Conservation (phyloP, 2,113 vertebrate genomes). For the Menura novaehollandiae region DNA sequence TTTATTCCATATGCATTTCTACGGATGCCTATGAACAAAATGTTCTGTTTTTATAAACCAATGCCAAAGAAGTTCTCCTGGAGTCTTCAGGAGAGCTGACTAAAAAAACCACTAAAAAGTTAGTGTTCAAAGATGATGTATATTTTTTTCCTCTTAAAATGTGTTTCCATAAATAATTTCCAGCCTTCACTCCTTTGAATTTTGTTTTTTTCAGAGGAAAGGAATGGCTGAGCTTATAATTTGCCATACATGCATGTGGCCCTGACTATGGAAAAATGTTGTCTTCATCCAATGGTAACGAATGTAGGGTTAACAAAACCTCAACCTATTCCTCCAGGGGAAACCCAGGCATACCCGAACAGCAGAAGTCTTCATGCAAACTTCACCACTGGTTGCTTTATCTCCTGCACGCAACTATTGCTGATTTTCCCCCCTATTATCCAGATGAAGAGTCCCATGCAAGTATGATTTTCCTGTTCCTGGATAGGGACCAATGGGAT, state of each 20-base stretch:
- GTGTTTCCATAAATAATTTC: neutral
- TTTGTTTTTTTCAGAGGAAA: neutral
- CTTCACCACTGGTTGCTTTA: neutral
- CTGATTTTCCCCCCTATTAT: neutral
- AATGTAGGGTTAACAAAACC: neutral
- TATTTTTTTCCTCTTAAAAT: neutral
- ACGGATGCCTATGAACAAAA: neutral
- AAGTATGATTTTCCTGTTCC: neutral
- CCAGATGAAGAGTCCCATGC: neutral
- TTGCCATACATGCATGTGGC: neutral
- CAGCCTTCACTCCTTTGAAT: neutral
- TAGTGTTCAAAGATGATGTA: neutral
- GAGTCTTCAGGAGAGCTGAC: neutral
- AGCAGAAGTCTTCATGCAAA: neutral
- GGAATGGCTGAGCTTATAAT: neutral
- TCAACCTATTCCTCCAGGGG: neutral
- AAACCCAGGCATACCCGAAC: neutral
- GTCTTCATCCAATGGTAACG: neutral
- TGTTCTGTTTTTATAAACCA: neutral
- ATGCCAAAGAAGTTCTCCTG: neutral
- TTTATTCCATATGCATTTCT: neutral
- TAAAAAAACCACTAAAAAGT: neutral
- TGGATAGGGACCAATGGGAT: neutral
- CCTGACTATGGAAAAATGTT: accelerated
- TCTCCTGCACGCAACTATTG: neutral